Percentiles rank a stretch among this genome's conserved stretches.
These are phyloP conservation scores for Steatocranus sp. DNA, from an alignment of 2,797 vertebrate genomes.

Conservation along the genomic window DNA sequence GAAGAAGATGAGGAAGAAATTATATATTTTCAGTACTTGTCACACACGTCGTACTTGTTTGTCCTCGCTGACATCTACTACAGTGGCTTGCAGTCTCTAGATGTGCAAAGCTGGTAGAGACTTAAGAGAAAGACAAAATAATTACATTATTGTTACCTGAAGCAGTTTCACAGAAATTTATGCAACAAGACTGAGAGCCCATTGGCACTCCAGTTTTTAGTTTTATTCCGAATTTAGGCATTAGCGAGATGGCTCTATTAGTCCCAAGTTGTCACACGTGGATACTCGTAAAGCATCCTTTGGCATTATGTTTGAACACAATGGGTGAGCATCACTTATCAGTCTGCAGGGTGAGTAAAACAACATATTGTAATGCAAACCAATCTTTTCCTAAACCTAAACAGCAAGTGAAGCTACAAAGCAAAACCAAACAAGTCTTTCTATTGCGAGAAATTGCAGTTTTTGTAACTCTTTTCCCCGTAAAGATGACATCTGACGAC, in stretches of 20 bases:
- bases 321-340: not conserved
- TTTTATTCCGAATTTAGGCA: not conserved
- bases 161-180: not conserved
- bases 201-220: not conserved
- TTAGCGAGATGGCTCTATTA: not conserved
- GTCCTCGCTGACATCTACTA: not conserved
- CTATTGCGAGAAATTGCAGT: not conserved
- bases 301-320: not conserved
- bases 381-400: not conserved
- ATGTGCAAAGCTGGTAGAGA: too few relatives aligned
- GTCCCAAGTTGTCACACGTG: not conserved
- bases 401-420: not conserved
- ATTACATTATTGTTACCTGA: not conserved
- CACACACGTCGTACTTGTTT: not conserved
- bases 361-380: not conserved
- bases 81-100: too few relatives aligned
- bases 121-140: not conserved
- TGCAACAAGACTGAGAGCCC: not conserved
- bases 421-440: not conserved
- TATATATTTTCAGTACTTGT: not conserved
- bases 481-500: not conserved
- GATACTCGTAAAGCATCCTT: not conserved
- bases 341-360: not conserved
- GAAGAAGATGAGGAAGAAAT: not conserved
- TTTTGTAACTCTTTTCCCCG: not conserved